phyloP scores from a whole-genome alignment of 2,797 vertebrate species.

The Perodicticus potto region DNA sequence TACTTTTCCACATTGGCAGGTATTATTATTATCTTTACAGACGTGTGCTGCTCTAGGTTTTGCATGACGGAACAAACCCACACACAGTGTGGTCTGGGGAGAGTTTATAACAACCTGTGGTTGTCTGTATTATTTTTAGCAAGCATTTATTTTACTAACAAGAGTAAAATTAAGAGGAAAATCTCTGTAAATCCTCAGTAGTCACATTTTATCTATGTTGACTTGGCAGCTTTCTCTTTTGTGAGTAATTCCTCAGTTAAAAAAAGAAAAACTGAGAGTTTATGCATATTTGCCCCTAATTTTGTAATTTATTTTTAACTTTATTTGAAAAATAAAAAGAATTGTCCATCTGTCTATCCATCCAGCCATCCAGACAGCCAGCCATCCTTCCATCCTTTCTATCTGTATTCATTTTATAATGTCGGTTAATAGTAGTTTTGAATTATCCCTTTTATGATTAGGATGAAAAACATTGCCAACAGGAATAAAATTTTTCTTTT shows the following conservation, averaged over 20 bases:
- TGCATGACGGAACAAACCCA: neutral
- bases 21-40: neutral
- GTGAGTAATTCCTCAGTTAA: conserved; percentile 39
- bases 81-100: neutral
- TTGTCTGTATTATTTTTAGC: neutral
- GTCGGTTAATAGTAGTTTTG: neutral
- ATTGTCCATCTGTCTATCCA: neutral
- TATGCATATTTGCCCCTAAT: neutral
- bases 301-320: conserved; percentile 54
- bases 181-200: neutral
- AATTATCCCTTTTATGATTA: conserved; percentile 57
- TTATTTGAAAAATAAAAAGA: neutral
- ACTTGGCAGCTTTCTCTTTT: conserved; percentile 21
- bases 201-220: neutral
- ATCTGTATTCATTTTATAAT: conserved; percentile 37
- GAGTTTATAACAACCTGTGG: neutral
- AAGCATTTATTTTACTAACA: conserved; percentile 35
- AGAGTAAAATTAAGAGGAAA: conserved; percentile 39
- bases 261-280: conserved; percentile 20
- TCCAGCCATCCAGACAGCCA: too few species aligned
- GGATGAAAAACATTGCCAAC: conserved; percentile 54
- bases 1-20: neutral
- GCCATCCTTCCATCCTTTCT: neutral
- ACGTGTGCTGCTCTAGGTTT: neutral
- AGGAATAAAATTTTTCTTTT: conserved; percentile 6